Conservation (phyloP, 2,113 vertebrate genomes). For the Tragelaphus buxtoni region DNA sequence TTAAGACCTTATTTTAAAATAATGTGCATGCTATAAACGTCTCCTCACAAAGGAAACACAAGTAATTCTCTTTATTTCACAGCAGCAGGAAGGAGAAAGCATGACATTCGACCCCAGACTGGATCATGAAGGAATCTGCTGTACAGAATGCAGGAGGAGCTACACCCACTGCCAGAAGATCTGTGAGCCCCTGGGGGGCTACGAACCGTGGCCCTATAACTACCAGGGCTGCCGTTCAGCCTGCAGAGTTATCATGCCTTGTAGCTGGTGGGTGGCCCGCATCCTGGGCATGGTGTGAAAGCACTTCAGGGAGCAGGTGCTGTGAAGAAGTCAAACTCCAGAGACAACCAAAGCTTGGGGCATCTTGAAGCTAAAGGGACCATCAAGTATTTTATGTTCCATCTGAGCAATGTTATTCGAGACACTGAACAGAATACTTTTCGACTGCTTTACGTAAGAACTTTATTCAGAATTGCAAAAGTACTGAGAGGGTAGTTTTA, state of each 20-base stretch:
- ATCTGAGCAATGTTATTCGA: slow-evolving; percentile 49
- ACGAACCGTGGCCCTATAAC: slow-evolving; percentile 91
- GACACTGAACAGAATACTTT: slow-evolving; percentile 47
- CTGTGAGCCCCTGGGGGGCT: slow-evolving; percentile 91
- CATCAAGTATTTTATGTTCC: slow-evolving; percentile 31
- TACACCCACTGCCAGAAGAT: slow-evolving; percentile 94
- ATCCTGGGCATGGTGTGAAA: slow-evolving; percentile 90
- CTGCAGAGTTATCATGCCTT: slow-evolving; percentile 94
- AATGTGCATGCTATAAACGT: neutral
- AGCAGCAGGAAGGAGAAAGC: slow-evolving; percentile 87
- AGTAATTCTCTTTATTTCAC: slow-evolving; percentile 52
- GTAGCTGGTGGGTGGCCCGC: slow-evolving; percentile 96
- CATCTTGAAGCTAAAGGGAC: slow-evolving; percentile 1
- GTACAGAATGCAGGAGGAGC: slow-evolving; percentile 90
- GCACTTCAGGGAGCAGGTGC: neutral
- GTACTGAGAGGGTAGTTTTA: neutral
- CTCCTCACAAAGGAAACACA: neutral
- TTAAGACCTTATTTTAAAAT: slow-evolving; percentile 7
- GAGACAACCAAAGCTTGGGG: slow-evolving; percentile 17
- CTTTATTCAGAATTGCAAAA: neutral
- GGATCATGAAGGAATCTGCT: slow-evolving; percentile 94
- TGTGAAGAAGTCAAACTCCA: neutral
- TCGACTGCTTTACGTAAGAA: slow-evolving; percentile 50
- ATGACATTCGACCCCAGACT: slow-evolving; percentile 94
- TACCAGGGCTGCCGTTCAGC: slow-evolving; percentile 91